A percentile compares a stretch with the other conserved stretches of the same genome.
Conservation (phyloP, 2,797 vertebrate species). For the Phrynocephalus forsythii region DNA sequence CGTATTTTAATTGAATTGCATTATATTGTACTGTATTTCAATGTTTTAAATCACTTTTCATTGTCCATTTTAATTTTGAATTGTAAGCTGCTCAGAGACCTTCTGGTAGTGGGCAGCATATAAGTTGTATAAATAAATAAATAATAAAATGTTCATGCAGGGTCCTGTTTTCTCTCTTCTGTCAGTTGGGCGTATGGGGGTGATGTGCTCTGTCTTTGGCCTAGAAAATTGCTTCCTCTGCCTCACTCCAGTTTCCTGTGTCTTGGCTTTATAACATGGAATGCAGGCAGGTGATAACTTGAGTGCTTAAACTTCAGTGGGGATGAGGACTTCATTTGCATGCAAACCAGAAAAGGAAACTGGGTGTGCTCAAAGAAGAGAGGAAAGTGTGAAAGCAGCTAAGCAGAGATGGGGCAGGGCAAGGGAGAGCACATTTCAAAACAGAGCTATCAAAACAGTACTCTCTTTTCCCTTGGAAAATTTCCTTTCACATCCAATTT, state of each 20-base stretch:
- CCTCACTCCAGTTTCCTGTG: not conserved
- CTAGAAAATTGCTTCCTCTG: not conserved
- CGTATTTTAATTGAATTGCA: too few species aligned
- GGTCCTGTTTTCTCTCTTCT: not conserved
- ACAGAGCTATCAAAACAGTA: not conserved
- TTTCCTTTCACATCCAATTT: slow-evolving; percentile 11
- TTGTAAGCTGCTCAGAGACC: too few species aligned
- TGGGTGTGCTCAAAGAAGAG: not conserved
- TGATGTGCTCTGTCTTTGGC: not conserved
- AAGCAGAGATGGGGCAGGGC: not conserved
- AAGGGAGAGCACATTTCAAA: not conserved
- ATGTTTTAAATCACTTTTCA: too few species aligned
- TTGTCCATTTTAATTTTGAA: too few species aligned
- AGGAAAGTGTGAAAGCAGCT: not conserved
- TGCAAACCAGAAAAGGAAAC: not conserved
- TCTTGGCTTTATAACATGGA: not conserved
- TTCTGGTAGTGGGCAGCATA: too few species aligned
- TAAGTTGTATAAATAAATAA: too few species aligned
- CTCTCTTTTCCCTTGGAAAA: not conserved
- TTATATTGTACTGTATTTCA: too few species aligned
- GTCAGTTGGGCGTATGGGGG: not conserved
- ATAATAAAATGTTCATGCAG: not conserved
- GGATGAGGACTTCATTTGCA: not conserved
- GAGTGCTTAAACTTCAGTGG: not conserved
- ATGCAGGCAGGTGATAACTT: not conserved